Evolutionary conservation across 1,140 invertebrate genomes (phyloP).

Genomic region (Hylyphantes graminicola): DNA sequence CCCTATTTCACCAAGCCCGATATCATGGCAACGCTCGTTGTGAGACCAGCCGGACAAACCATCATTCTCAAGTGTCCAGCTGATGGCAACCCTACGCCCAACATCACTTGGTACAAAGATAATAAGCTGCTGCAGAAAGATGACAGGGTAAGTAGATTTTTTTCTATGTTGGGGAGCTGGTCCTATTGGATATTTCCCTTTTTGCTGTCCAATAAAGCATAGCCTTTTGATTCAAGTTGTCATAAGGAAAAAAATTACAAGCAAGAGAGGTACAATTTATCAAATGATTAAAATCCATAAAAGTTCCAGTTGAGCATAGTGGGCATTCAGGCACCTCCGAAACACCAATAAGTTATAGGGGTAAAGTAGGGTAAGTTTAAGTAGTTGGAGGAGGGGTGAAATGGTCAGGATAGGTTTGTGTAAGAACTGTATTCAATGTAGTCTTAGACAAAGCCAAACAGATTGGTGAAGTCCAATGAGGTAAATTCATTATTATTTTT

Average conservation of each 20-base stretch:
- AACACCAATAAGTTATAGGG: too few relatives aligned
- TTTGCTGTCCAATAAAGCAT: background rate
- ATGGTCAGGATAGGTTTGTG: too few relatives aligned
- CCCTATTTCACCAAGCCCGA: background rate
- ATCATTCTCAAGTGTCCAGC: constrained; percentile 76
- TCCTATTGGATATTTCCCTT: background rate
- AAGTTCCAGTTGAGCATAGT: too few relatives aligned
- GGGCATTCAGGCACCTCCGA: background rate
- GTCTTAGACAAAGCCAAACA: too few relatives aligned
- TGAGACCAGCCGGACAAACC: constrained; percentile 77
- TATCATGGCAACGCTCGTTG: constrained; percentile 64
- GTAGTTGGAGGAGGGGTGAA: too few relatives aligned
- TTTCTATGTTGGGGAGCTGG: too few relatives aligned
- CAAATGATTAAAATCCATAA: background rate
- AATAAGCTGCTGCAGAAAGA: constrained; percentile 67
- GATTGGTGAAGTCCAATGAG: too few relatives aligned
- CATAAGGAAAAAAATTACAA: background rate
- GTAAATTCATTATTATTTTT: too few relatives aligned
- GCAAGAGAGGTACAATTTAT: background rate
- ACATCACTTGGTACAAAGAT: constrained; percentile 83
- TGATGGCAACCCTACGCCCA: constrained; percentile 77
- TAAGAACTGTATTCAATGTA: too few relatives aligned
- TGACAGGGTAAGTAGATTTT: background rate
- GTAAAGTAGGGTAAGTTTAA: too few relatives aligned
- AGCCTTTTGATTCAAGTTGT: background rate